These are phyloP conservation scores for Hemitrygon akajei DNA, from an alignment of 2,797 vertebrate species.

Conservation along the genomic window DNA sequence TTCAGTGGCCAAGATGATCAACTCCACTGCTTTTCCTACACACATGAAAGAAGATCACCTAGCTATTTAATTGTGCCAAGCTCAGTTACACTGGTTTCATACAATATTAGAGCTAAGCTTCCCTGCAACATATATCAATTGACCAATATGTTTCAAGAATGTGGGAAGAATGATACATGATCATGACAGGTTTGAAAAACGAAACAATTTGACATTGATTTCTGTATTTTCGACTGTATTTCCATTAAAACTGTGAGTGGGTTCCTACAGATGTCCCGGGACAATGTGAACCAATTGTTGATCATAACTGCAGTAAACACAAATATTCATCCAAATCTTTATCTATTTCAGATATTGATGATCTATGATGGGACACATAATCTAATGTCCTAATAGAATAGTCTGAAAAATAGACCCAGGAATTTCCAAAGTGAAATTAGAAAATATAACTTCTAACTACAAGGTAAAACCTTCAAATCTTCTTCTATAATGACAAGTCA, in stretches of 20 bases:
- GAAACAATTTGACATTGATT: background rate
- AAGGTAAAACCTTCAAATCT: too few species aligned
- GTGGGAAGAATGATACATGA: slow-evolving; percentile 19
- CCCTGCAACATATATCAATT: slow-evolving; percentile 67
- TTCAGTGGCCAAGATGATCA: slow-evolving; percentile 62
- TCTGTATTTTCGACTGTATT: background rate
- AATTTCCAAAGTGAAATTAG: too few species aligned
- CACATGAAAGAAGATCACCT: slow-evolving; percentile 61
- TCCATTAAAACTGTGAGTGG: background rate
- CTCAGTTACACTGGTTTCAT: slow-evolving; percentile 51
- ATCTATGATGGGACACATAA: too few species aligned
- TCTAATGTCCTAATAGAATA: too few species aligned
- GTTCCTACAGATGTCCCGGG: background rate
- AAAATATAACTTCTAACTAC: too few species aligned
- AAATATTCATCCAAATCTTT: background rate
- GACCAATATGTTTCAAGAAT: slow-evolving; percentile 59
- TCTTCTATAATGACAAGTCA: too few species aligned
- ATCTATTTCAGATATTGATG: too few species aligned
- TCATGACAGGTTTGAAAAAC: background rate
- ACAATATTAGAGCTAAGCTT: slow-evolving; percentile 55
- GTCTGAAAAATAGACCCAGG: too few species aligned
- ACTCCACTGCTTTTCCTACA: slow-evolving; percentile 52
- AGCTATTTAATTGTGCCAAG: slow-evolving; percentile 62
- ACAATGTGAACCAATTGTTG: background rate
- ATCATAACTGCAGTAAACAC: background rate